phyloP scores from a whole-genome alignment of 2,797 vertebrate genomes.

The Chiroxiphia lanceolata region DNA sequence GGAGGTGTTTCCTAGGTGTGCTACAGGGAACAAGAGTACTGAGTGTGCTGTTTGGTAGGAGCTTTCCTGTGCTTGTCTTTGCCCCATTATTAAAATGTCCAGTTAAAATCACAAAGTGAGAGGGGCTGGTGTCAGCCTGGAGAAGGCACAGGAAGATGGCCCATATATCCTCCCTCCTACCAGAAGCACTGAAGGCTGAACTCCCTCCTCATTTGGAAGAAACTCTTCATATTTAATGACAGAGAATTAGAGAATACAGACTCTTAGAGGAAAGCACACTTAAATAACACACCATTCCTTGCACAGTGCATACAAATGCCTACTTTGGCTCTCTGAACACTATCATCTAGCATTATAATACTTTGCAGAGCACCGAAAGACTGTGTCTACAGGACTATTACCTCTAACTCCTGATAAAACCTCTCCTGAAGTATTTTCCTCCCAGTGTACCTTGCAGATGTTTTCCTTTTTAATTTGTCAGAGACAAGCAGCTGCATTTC shows the following conservation, averaged over 20 bases:
- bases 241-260: neutral
- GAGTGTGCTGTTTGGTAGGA: neutral
- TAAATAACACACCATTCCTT: neutral
- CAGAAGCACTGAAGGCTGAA: neutral
- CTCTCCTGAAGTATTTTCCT: neutral
- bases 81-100: neutral
- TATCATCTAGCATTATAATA: neutral
- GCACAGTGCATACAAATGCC: neutral
- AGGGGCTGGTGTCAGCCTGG: neutral
- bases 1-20: neutral
- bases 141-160: neutral
- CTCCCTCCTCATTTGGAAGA: neutral
- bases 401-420: neutral
- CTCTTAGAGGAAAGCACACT: neutral
- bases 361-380: neutral
- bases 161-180: neutral
- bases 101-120: neutral
- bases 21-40: neutral
- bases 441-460: neutral
- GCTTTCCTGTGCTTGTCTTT: neutral
- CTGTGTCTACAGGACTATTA: neutral
- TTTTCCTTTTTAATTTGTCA: neutral
- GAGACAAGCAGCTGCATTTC: neutral
- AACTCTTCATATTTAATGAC: neutral
- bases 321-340: neutral